Evolutionary conservation across 1,140 invertebrate species (phyloP).

Genomic region (Chrysoperla carnea): DNA sequence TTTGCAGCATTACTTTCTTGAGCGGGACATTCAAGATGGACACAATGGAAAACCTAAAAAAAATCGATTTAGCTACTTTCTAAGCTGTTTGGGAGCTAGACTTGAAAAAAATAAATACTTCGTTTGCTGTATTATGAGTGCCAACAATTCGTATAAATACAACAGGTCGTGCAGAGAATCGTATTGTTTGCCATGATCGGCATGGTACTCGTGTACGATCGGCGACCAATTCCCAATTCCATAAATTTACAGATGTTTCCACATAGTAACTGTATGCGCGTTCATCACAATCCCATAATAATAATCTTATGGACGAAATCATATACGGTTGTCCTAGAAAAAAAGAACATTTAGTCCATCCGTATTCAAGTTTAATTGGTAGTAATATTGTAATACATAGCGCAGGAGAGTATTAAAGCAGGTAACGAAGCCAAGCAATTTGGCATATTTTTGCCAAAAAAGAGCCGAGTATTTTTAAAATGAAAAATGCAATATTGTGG

Average conservation of each 20-base stretch:
- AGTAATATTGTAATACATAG: no score
- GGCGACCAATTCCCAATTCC: conserved; percentile 73
- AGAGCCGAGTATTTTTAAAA: no score
- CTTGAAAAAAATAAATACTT: conserved; percentile 33
- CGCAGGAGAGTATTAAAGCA: no score
- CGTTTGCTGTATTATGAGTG: conserved; percentile 92
- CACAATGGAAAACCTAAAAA: conserved; percentile 84
- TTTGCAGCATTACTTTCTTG: conserved; percentile 19
- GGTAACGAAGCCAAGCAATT: no score
- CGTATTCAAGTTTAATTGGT: background rate
- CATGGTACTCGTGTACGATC: conserved; percentile 59
- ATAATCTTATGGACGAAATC: conserved; percentile 73
- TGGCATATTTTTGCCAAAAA: no score
- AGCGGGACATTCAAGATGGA: conserved; percentile 91
- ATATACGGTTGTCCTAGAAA: conserved; percentile 69
- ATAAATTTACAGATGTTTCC: conserved; percentile 85
- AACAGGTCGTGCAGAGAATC: conserved; percentile 65
- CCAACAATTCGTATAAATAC: conserved; percentile 91
- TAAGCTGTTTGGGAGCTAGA: background rate
- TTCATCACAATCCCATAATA: conserved; percentile 97
- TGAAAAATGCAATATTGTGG: no score
- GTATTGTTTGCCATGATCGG: conserved; percentile 83
- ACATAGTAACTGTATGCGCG: conserved; percentile 91
- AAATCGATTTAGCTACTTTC: background rate
- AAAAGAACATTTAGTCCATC: no score